Conservation (phyloP, 2,888 invertebrate species). For the Mechanitis mazaeus region DNA sequence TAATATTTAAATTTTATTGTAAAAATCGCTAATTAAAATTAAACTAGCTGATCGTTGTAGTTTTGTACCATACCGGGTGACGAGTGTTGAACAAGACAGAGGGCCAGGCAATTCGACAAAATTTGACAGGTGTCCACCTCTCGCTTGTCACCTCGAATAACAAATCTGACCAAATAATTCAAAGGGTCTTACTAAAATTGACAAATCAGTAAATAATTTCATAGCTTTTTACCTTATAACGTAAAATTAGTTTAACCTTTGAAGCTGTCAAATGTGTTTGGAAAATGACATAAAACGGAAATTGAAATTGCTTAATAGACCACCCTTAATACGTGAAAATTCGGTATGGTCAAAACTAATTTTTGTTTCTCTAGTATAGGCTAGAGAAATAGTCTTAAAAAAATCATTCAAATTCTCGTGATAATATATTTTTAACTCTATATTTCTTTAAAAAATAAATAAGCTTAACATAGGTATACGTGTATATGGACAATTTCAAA, state of each 20-base stretch:
- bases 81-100: slow-evolving; percentile 42
- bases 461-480: too few species aligned
- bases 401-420: too few species aligned
- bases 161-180: slow-evolving; percentile 17
- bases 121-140: slow-evolving; percentile 53
- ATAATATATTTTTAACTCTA: too few species aligned
- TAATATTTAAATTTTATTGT: too few species aligned
- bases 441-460: too few species aligned
- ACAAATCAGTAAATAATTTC: slow-evolving; percentile 13
- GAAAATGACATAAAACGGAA: slow-evolving; percentile 11
- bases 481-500: too few species aligned
- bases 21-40: too few species aligned
- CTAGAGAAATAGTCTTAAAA: too few species aligned
- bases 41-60: slow-evolving; percentile 11
- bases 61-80: slow-evolving; percentile 13
- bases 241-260: not conserved
- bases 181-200: slow-evolving; percentile 7
- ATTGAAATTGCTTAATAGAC: not conserved
- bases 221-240: not conserved
- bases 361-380: too few species aligned
- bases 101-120: slow-evolving; percentile 55
- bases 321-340: too few species aligned
- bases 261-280: not conserved
- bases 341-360: too few species aligned
- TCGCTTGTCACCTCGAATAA: slow-evolving; percentile 25